These are phyloP conservation scores for Amphimallon solstitiale DNA, from an alignment of 2,888 invertebrate genomes.

Conservation along the genomic window DNA sequence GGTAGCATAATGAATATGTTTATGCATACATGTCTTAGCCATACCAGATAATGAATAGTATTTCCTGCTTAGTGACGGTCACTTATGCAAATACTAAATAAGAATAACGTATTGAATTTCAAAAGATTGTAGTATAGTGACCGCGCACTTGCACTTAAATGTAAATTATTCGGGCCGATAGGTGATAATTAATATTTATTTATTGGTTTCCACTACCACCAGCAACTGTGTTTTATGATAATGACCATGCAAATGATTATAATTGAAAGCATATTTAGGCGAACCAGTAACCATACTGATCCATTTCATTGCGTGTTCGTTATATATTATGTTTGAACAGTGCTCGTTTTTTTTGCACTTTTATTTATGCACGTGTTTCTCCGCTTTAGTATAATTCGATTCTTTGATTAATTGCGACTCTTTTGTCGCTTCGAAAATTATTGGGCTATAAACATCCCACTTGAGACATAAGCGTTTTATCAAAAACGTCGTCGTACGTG, in stretches of 20 bases:
- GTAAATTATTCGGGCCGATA: neutral
- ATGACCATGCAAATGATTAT: conserved; percentile 23
- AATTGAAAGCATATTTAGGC: conserved; percentile 11
- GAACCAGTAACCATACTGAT: neutral
- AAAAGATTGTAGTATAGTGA: neutral
- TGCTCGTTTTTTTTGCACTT: neutral
- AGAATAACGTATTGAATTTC: conserved; percentile 12
- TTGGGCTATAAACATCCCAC: too few species aligned
- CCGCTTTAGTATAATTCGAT: neutral
- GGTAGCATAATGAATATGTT: neutral
- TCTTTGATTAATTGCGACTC: neutral
- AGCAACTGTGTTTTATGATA: conserved; percentile 29
- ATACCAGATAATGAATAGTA: neutral
- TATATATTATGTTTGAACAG: neutral
- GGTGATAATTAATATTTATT: conserved; percentile 29
- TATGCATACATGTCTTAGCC: neutral
- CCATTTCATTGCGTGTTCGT: neutral
- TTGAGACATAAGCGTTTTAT: too few species aligned
- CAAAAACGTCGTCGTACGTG: too few species aligned
- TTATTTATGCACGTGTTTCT: too few species aligned
- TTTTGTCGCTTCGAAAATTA: neutral
- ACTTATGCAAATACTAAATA: conserved; percentile 12
- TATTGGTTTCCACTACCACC: neutral
- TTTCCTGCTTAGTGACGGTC: neutral
- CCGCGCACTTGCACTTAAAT: conserved; percentile 1